Conservation (phyloP, 2,113 vertebrate species). For the Anoplopoma fimbria region DNA sequence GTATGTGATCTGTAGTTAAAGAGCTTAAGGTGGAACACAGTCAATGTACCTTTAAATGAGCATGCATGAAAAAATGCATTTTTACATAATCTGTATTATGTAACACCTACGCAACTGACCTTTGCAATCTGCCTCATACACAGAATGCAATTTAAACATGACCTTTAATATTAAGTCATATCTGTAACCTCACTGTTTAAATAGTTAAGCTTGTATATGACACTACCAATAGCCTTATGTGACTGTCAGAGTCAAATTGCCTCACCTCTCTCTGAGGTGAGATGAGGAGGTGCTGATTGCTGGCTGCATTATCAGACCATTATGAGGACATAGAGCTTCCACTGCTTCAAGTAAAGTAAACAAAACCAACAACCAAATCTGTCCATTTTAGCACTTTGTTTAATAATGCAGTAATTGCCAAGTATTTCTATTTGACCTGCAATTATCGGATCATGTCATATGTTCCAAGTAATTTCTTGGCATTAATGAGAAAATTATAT, state of each 20-base stretch:
- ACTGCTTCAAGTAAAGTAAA: not conserved
- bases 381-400: not conserved
- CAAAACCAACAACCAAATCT: not conserved
- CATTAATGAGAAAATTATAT: not conserved
- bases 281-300: not conserved
- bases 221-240: not conserved
- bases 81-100: not conserved
- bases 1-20: not conserved
- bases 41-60: too few relatives aligned
- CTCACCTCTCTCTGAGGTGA: not conserved
- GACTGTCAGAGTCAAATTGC: not conserved
- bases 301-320: not conserved
- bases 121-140: not conserved
- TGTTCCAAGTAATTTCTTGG: not conserved
- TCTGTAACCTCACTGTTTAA: not conserved
- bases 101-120: not conserved
- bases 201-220: not conserved
- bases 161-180: not conserved
- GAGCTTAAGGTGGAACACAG: too few relatives aligned
- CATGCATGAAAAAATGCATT: not conserved
- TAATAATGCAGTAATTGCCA: not conserved
- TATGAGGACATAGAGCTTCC: not conserved
- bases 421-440: not conserved
- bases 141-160: not conserved
- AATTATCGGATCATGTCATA: not conserved